Evolutionary conservation across 1,140 invertebrate genomes (phyloP).

Genomic region (Eriosoma lanigerum): DNA sequence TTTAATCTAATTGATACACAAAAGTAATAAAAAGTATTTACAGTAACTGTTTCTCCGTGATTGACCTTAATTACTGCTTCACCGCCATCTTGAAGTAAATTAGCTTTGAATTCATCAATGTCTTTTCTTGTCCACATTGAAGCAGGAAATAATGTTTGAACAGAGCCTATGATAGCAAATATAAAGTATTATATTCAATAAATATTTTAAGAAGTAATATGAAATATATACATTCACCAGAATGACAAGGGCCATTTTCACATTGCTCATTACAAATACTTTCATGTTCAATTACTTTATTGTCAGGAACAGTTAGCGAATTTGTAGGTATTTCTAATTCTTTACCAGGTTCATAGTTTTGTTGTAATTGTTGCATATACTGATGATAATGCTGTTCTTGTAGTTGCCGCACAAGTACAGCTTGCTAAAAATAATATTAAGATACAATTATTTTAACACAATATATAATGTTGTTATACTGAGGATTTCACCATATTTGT

Average conservation of each 20-base stretch:
- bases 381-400: conserved; percentile 98
- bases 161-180: conserved; percentile 20
- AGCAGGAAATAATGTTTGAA: conserved; percentile 59
- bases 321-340: conserved; percentile 39
- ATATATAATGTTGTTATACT: not conserved
- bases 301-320: conserved; percentile 18
- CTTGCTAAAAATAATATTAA: conserved; percentile 69
- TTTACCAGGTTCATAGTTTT: conserved; percentile 59
- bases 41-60: conserved; percentile 96
- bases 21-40: conserved; percentile 57
- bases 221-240: conserved; percentile 44
- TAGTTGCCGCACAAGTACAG: conserved; percentile 84
- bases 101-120: conserved; percentile 88
- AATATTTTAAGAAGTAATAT: not conserved
- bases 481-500: too few relatives aligned
- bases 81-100: conserved; percentile 79
- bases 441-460: not conserved
- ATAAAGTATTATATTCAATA: not conserved
- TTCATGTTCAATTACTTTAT: conserved; percentile 35
- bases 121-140: conserved; percentile 94
- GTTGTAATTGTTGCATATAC: conserved; percentile 87
- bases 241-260: conserved; percentile 27
- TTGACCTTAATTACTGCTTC: conserved; percentile 94
- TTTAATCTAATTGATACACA: too few relatives aligned
- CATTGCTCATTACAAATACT: conserved; percentile 31